Evolutionary conservation across 2,113 vertebrate genomes (phyloP), one percentile per base, ranked within the genome.

Genomic region (Aix galericulata): DNA sequence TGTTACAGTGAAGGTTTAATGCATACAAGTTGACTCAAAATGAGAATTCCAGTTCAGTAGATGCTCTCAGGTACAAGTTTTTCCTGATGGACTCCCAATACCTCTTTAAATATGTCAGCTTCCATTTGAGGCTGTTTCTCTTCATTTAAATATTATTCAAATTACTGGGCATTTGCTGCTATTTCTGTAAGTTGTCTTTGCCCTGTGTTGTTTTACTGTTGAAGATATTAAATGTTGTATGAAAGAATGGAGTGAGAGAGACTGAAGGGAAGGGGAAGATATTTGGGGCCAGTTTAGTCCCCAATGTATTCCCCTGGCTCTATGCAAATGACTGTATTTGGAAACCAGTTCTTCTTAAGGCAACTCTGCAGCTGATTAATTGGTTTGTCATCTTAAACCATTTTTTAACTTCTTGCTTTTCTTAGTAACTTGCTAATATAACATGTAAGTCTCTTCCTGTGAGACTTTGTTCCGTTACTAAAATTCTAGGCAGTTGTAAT

Each of bases 401-500:
- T 75, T 72, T 86, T 94, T 76, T 27, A 26, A 40, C 17, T 4
- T 63, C 11, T 38, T 79, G 50, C 9, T 60, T 91, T 44, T 44
- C 40, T 44, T 44, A 31, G 46, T 74, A 82, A 79, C 83, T 80
- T 72, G 56, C 20, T 86, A 48, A 32, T 44, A 31, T 56, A 40
- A 75, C 6, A 4, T 17, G 8, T 38, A 36, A 88, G 9, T 31
- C 13, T 86, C 82, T 81, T 59, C 48, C 69, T 86, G 11, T 64
- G 68, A 62, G 69, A n/a, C 66, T 84, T 72, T 55, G 52, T 86
- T 91, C n/a, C 13, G 44, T 31, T 52, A 36, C 66, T 82, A 25
- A 58, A 79, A 76, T 89, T 58, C 38, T 46, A 72, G 58, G 62
- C 74, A 46, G 73, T 84, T 95, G 80, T 86, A 93, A 89, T 84